Evolutionary conservation across 2,888 invertebrate species (phyloP).

Genomic region (Augiades crinisus): DNA sequence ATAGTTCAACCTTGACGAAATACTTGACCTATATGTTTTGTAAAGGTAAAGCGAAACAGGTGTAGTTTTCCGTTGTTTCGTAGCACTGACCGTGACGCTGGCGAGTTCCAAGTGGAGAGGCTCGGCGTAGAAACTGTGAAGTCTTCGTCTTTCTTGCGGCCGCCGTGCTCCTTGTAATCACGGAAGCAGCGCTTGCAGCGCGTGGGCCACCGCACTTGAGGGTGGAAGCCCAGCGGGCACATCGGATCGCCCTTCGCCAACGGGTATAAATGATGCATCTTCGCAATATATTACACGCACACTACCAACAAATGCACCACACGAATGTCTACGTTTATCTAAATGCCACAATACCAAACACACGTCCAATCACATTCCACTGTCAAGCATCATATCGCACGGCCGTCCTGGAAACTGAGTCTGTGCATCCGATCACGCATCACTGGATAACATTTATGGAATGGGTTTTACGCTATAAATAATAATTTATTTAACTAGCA

Average conservation of each 20-base stretch:
- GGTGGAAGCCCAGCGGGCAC: constrained; percentile 96
- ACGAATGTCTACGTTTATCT: constrained; percentile 65
- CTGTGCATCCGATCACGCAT: constrained; percentile 35
- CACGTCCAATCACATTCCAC: constrained; percentile 47
- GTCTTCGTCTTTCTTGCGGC: constrained; percentile 85
- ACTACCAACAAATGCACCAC: constrained; percentile 64
- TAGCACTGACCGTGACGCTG: constrained; percentile 75
- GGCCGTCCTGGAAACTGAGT: constrained; percentile 32
- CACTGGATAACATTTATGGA: constrained; percentile 64
- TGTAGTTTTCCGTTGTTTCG: background rate
- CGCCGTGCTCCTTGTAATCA: constrained; percentile 95
- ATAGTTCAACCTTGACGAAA: background rate
- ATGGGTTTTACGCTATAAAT: constrained; percentile 73
- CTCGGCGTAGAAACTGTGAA: constrained; percentile 89
- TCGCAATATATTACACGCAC: constrained; percentile 41
- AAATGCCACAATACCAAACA: constrained; percentile 58
- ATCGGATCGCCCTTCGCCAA: constrained; percentile 92
- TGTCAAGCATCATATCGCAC: constrained; percentile 37
- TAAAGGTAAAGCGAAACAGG: background rate
- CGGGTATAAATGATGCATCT: constrained; percentile 89
- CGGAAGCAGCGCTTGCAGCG: constrained; percentile 96
- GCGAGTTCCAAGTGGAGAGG: constrained; percentile 84
- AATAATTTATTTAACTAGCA: constrained; percentile 67
- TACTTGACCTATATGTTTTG: constrained; percentile 9
- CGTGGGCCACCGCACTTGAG: constrained; percentile 96